Evolutionary conservation across 2,113 vertebrate genomes (phyloP).

Genomic region (Porphyrio hochstetteri): DNA sequence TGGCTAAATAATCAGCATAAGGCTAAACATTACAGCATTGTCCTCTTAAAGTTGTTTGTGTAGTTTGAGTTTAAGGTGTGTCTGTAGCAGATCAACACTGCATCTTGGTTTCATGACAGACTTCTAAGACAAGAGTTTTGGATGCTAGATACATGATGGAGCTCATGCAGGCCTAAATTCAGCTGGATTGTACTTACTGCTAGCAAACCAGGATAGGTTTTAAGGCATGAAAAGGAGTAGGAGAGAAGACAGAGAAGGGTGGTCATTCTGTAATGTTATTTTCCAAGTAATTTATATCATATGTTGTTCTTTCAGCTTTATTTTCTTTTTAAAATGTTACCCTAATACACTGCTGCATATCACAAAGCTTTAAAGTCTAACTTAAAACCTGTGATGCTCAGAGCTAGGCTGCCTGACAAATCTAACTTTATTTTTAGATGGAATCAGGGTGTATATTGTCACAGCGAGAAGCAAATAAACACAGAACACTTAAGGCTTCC

Average conservation of each 20-base stretch:
- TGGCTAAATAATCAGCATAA: neutral
- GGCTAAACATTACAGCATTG: neutral
- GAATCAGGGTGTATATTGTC: neutral
- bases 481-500: neutral
- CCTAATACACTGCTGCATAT: neutral
- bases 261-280: neutral
- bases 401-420: neutral
- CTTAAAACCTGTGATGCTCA: neutral
- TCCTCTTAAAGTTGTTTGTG: neutral
- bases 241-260: neutral
- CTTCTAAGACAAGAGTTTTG: neutral
- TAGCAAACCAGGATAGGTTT: neutral
- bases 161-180: neutral
- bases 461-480: neutral
- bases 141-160: neutral
- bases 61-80: neutral
- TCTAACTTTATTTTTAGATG: constrained; percentile 11
- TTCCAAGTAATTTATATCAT: neutral
- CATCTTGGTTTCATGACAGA: neutral
- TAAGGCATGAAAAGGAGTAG: neutral
- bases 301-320: neutral
- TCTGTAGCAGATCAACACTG: neutral
- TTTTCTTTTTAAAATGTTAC: neutral
- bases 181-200: neutral
- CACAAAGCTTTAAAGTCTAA: neutral